Base-by-base conservation (phyloP, 2,888 invertebrate genomes). In the Iselma pallidipennis region DNA sequence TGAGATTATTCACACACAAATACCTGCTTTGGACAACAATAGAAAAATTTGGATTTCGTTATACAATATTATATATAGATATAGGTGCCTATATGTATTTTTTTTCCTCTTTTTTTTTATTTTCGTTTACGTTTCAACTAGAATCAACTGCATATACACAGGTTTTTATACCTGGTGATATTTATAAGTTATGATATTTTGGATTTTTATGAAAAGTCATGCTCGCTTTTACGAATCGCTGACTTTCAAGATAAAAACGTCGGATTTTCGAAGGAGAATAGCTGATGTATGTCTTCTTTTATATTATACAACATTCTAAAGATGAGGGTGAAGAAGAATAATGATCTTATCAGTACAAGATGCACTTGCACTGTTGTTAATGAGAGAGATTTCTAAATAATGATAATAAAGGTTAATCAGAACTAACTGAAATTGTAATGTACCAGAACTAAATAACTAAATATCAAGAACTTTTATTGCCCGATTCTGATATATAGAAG, bases 121-220 rank as follows among this genome's bases (percentile, higher is more conserved):
- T 59, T 66, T 59, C 65, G 61, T 70, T 71, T 71, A 45, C 66
- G 66, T 66, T 66, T 68, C 63, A 42, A 42, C 42, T 42, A 42
- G 42, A 42, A 33, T 14, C 59, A 57, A 57, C 63, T 67, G 67
- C 65, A 67, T 66, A n/a, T n/a, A n/a, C n/a, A n/a, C n/a, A n/a
- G n/a, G 63, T 2, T 21, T 21, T 71, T 74, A 71, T 77, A 76
- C 76, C 77, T 77, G 45, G 45, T 45, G 76, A 69, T 67, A 67
- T 71, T 45, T 45, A 45, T 45, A 45, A 45, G 45, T 45, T 45
- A 71, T 73, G 69, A 74, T 72, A 45, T 74, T 75, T 71, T 69
- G 68, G 72, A 72, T 73, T 76, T 76, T 75, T 75, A 71, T 75
- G 76, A 71, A 75, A 76, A 76, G 76, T 76, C 78, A 77, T 76